Conservation (phyloP, 2,888 invertebrate species). For the Oasisia sp. region DNA sequence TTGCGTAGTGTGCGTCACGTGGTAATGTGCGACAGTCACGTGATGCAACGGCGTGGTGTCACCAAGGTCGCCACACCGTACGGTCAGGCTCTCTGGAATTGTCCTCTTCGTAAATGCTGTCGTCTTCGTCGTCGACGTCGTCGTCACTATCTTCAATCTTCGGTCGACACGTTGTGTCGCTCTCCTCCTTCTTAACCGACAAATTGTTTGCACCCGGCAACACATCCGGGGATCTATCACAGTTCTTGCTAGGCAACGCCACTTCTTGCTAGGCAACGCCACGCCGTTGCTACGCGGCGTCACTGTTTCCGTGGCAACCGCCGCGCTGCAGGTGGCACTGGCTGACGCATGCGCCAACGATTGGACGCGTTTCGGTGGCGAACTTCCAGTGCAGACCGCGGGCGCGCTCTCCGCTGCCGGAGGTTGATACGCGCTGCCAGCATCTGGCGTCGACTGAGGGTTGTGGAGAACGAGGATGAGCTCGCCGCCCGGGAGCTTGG, state of each 20-base stretch:
- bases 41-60: slow-evolving; percentile 4
- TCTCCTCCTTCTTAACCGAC: neutral
- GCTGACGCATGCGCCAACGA: neutral
- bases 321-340: neutral
- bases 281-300: neutral
- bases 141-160: neutral
- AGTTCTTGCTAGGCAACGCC: neutral
- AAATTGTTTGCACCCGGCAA: neutral
- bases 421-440: neutral
- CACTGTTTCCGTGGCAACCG: neutral
- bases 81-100: neutral
- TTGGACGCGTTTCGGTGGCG: neutral
- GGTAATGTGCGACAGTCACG: neutral
- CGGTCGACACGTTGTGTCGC: neutral
- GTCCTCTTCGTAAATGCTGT: slow-evolving; percentile 7
- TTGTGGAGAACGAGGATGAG: slow-evolving; percentile 37
- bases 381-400: neutral
- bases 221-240: neutral
- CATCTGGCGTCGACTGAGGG: slow-evolving; percentile 14
- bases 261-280: neutral
- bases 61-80: neutral
- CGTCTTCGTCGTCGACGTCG: neutral
- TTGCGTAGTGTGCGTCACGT: slow-evolving; percentile 3
- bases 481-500: slow-evolving; percentile 39
- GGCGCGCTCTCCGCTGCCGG: neutral